Conservation (phyloP, 2,113 vertebrate genomes). For the Alosa alosa region DNA sequence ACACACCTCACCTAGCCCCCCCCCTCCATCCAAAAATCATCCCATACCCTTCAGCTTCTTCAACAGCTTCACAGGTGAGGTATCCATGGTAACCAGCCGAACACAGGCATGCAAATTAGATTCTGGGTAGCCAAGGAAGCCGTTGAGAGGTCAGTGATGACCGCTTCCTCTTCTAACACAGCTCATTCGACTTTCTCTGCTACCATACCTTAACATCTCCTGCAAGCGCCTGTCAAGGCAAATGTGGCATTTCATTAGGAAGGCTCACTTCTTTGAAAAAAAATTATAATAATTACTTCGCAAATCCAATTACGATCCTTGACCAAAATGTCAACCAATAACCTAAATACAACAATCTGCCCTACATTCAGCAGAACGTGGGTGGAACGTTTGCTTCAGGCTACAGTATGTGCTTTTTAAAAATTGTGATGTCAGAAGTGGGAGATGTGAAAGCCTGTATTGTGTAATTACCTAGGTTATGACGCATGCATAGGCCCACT, state of each 20-base stretch:
- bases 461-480: neutral
- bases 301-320: neutral
- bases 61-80: constrained; percentile 37
- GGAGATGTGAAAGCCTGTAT: neutral
- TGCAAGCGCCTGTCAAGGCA: neutral
- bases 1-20: constrained; percentile 17
- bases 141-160: constrained; percentile 48
- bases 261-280: neutral
- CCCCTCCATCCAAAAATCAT: constrained; percentile 18
- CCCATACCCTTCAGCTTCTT: neutral
- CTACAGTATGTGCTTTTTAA: neutral
- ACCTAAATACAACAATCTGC: neutral
- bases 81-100: constrained; percentile 59
- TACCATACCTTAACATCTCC: neutral
- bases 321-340: neutral
- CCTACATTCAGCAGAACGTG: constrained; percentile 46
- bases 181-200: neutral
- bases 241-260: neutral
- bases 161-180: constrained; percentile 36
- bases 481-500: neutral
- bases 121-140: constrained; percentile 30
- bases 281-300: neutral
- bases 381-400: neutral
- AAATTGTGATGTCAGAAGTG: neutral
- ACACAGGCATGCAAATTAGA: constrained; percentile 40